These are phyloP conservation scores for Elachura formosa DNA, from an alignment of 2,113 vertebrate genomes.

Conservation along the genomic window DNA sequence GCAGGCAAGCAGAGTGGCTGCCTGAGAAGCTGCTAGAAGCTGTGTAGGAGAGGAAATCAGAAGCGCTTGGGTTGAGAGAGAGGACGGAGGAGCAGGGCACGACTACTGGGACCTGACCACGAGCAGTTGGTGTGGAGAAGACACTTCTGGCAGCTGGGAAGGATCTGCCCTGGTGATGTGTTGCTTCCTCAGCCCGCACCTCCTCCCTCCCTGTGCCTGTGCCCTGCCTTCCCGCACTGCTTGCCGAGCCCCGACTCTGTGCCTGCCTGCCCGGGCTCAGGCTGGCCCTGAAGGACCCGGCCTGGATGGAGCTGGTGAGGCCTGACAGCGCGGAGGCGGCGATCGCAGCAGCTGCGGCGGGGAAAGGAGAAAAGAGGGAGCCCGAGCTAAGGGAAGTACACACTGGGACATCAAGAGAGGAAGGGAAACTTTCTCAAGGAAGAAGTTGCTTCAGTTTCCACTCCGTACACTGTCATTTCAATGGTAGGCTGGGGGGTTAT, in stretches of 20 bases:
- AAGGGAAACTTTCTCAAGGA: not conserved
- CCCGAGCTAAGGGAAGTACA: not conserved
- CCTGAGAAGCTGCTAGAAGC: not conserved
- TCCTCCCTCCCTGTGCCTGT: accelerated
- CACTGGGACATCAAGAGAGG: not conserved
- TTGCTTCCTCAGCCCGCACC: accelerated
- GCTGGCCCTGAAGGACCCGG: accelerated
- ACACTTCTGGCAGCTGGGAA: not conserved
- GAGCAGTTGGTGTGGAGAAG: not conserved
- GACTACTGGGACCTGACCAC: not conserved
- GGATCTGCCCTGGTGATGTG: accelerated
- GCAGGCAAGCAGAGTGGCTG: too few species aligned
- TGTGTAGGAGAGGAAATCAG: not conserved
- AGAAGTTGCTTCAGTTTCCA: not conserved
- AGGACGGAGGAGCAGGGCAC: not conserved
- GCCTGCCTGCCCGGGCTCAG: not conserved
- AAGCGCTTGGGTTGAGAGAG: accelerated
- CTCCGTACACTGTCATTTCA: accelerated
- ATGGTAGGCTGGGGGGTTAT: not conserved
- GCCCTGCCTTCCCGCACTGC: accelerated
- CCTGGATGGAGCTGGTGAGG: not conserved
- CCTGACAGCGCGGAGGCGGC: accelerated
- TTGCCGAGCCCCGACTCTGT: accelerated
- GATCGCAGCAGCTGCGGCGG: not conserved
- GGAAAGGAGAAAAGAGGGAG: not conserved